A percentile compares a stretch with the other conserved stretches of the same genome.
phyloP scores from a whole-genome alignment of 2,888 invertebrate species.

The Cantharis flavilabris region DNA sequence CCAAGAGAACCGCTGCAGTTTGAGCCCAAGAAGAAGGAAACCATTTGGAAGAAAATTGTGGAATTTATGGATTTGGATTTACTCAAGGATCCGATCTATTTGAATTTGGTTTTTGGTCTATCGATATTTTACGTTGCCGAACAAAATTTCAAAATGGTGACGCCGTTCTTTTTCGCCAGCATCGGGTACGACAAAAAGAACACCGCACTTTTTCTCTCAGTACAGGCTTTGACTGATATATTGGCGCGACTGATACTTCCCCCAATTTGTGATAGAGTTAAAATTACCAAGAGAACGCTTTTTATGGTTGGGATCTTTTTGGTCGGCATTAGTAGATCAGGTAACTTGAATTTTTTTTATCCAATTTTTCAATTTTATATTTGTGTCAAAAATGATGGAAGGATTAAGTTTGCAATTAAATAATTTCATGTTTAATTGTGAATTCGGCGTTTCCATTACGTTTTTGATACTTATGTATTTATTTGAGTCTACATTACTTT shows the following conservation, averaged over 20 bases:
- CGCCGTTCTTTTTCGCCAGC: conserved; percentile 69
- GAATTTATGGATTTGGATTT: conserved; percentile 73
- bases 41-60: conserved; percentile 57
- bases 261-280: conserved; percentile 70
- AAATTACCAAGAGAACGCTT: conserved; percentile 70
- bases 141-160: conserved; percentile 75
- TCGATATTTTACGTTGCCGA: conserved; percentile 77
- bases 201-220: conserved; percentile 74
- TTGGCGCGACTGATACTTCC: conserved; percentile 73
- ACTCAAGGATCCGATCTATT: conserved; percentile 72
- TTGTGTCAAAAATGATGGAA: not conserved
- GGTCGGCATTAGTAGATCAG: conserved; percentile 73
- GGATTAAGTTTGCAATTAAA: not conserved
- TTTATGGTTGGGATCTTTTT: conserved; percentile 74
- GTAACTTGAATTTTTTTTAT: conserved; percentile 57
- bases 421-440: not conserved
- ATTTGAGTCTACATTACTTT: not conserved
- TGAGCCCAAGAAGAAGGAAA: conserved; percentile 43
- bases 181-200: conserved; percentile 68
- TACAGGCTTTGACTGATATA: conserved; percentile 76
- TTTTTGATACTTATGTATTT: not conserved
- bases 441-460: not conserved
- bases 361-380: not conserved
- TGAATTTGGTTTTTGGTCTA: conserved; percentile 73
- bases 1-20: conserved; percentile 38